phyloP scores from a whole-genome alignment of 2,888 invertebrate species.

The Ctena decussata region DNA sequence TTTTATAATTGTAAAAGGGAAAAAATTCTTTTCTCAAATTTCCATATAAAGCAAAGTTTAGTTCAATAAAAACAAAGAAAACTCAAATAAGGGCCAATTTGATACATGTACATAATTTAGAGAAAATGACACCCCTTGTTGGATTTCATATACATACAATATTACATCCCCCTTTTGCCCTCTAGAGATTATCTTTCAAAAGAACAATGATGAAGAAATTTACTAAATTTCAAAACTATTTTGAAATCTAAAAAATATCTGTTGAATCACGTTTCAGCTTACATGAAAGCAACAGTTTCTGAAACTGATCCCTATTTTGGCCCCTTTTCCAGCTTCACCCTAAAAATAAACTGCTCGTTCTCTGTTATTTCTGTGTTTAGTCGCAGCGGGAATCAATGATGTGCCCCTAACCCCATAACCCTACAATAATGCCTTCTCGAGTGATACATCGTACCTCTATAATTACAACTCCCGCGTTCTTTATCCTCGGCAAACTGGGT shows the following conservation, averaged over 20 bases:
- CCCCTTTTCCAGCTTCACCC: slow-evolving; percentile 56
- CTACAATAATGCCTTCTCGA: slow-evolving; percentile 46
- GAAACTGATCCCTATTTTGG: slow-evolving; percentile 48
- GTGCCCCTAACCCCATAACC: slow-evolving; percentile 58
- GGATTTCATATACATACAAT: not conserved
- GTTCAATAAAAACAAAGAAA: not conserved
- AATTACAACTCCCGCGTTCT: slow-evolving; percentile 54
- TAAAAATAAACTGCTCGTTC: slow-evolving; percentile 46
- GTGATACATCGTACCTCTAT: slow-evolving; percentile 55
- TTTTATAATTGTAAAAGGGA: not conserved
- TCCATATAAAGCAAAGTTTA: not conserved
- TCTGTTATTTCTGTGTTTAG: slow-evolving; percentile 41
- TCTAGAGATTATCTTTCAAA: not conserved
- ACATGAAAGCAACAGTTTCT: slow-evolving; percentile 19
- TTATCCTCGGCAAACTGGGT: slow-evolving; percentile 52
- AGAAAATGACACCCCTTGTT: not conserved
- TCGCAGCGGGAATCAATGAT: slow-evolving; percentile 47
- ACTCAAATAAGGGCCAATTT: not conserved
- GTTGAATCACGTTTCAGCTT: slow-evolving; percentile 18
- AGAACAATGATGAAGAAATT: slow-evolving; percentile 1
- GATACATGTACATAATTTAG: slow-evolving; percentile 1
- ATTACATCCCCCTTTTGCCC: slow-evolving; percentile 1
- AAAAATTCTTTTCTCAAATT: not conserved
- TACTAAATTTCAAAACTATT: slow-evolving; percentile 16
- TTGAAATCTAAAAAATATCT: not conserved